phyloP scores from a whole-genome alignment of 92 coral and sea anemone genomes.

The Pocillopora meandrina region DNA sequence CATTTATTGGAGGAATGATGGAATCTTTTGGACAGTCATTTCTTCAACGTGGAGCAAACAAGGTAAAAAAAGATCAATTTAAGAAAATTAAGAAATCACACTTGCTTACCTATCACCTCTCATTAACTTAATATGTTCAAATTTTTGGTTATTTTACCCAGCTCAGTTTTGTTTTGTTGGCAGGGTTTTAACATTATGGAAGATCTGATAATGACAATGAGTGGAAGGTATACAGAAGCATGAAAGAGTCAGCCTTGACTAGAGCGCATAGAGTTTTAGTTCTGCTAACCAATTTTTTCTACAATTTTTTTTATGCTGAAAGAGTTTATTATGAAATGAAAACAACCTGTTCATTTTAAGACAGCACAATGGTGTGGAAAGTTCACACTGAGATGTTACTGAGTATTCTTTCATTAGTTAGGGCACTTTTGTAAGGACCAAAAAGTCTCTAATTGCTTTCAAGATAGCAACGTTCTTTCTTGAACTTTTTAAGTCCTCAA shows the following conservation, averaged over 20 bases:
- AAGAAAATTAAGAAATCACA: background rate
- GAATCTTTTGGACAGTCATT: constrained; percentile 73
- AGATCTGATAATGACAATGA: constrained; percentile 67
- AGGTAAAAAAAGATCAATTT: constrained; percentile 47
- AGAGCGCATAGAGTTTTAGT: background rate
- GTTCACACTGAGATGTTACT: too few relatives aligned
- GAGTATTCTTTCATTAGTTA: too few relatives aligned
- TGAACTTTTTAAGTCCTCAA: too few relatives aligned
- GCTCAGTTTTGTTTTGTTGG: background rate
- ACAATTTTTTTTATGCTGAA: background rate
- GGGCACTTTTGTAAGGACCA: too few relatives aligned
- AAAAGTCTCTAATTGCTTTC: too few relatives aligned
- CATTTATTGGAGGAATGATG: constrained; percentile 74
- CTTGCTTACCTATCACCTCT: too few relatives aligned
- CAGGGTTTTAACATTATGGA: constrained; percentile 92
- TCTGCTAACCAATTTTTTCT: background rate
- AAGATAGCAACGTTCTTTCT: too few relatives aligned
- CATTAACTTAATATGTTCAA: background rate
- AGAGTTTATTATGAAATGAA: too few relatives aligned
- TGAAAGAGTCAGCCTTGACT: background rate
- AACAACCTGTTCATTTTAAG: too few relatives aligned
- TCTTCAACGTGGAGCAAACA: constrained; percentile 82
- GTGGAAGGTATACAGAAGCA: constrained; percentile 28
- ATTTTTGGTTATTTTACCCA: background rate
- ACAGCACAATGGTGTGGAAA: too few relatives aligned